Percentiles rank a stretch among this genome's conserved stretches.
phyloP scores from a whole-genome alignment of 1,140 invertebrate species.

The Gonioctena quinquepunctata region DNA sequence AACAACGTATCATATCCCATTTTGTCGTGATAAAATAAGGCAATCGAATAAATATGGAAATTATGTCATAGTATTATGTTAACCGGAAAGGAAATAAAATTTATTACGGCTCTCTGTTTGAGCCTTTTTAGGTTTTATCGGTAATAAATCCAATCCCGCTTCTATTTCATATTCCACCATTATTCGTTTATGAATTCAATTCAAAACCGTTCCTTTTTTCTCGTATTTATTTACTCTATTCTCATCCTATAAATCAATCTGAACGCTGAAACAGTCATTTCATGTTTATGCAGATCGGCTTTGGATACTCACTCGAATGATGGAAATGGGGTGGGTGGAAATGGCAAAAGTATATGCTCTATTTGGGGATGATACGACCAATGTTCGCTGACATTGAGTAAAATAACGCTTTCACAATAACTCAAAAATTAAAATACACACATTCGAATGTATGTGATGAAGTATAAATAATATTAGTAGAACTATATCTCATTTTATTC shows the following conservation, averaged over 20 bases:
- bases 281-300: not conserved
- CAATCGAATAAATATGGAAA: not conserved
- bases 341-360: too few species aligned
- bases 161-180: not conserved
- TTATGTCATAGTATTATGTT: not conserved
- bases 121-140: not conserved
- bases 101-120: not conserved
- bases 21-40: not conserved
- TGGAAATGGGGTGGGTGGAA: too few species aligned
- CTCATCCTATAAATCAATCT: not conserved
- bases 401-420: too few species aligned
- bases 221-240: not conserved
- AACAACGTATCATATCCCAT: not conserved
- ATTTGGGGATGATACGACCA: too few species aligned
- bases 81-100: not conserved
- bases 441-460: too few species aligned
- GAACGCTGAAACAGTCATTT: not conserved
- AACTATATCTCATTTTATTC: too few species aligned
- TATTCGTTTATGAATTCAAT: not conserved
- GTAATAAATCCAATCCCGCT: not conserved
- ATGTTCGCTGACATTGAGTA: too few species aligned
- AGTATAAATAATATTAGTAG: too few species aligned
- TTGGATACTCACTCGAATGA: not conserved
- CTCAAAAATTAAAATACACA: too few species aligned
- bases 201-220: not conserved